phyloP scores from a whole-genome alignment of 2,888 invertebrate genomes.

The Phasia obesa region DNA sequence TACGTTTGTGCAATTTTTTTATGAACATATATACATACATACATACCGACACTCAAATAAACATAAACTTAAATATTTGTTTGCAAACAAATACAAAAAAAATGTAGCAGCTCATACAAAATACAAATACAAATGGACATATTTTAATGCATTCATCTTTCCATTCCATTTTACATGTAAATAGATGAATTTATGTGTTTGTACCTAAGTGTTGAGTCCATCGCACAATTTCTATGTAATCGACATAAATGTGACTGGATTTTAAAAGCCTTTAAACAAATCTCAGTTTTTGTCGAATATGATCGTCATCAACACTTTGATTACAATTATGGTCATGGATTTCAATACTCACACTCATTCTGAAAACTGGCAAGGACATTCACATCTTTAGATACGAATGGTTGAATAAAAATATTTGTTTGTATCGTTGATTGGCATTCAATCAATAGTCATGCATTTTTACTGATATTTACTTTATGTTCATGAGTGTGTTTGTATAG shows the following conservation, averaged over 20 bases:
- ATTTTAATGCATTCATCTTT: background rate
- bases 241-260: constrained; percentile 70
- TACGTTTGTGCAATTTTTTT: background rate
- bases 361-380: constrained; percentile 25
- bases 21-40: constrained; percentile 49
- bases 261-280: constrained; percentile 69
- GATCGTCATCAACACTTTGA: constrained; percentile 65
- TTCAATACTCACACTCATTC: constrained; percentile 21
- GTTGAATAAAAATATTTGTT: constrained; percentile 22
- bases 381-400: constrained; percentile 1
- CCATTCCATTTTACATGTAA: background rate
- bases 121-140: background rate
- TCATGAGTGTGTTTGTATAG: background rate
- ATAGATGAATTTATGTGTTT: constrained; percentile 5
- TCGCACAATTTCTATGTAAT: constrained; percentile 64
- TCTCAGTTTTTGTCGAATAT: constrained; percentile 44
- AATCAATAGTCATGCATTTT: constrained; percentile 56
- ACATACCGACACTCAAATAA: background rate
- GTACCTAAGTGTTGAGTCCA: constrained; percentile 33
- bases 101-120: constrained; percentile 16
- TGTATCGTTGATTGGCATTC: constrained; percentile 57
- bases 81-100: constrained; percentile 52
- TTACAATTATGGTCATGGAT: constrained; percentile 67
- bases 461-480: constrained; percentile 24
- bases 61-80: constrained; percentile 58